These are phyloP conservation scores for Macropodus opercularis DNA, from an alignment of 2,797 vertebrate species.

Conservation along the genomic window DNA sequence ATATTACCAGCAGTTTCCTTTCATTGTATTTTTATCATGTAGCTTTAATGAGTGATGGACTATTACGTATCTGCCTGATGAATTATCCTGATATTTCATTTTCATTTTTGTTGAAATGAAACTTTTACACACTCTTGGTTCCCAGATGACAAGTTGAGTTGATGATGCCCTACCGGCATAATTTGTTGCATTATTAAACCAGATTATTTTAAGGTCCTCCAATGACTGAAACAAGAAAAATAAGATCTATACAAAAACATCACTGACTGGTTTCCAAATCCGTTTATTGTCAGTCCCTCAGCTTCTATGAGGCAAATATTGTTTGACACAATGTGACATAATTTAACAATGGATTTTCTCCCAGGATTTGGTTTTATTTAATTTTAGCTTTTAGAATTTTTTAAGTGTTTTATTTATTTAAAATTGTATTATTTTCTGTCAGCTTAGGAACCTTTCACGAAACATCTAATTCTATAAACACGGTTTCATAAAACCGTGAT, in stretches of 20 bases:
- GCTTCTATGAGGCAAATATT: not conserved
- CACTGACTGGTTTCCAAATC: not conserved
- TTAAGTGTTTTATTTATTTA: too few relatives aligned
- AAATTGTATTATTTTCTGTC: not conserved
- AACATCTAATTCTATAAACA: not conserved
- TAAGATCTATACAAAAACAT: too few relatives aligned
- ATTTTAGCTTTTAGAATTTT: too few relatives aligned
- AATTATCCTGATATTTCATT: not conserved
- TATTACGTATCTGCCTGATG: too few relatives aligned
- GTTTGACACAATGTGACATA: not conserved
- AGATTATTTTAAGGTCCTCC: not conserved
- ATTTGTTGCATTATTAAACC: not conserved
- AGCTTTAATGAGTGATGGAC: too few relatives aligned
- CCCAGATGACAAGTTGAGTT: not conserved
- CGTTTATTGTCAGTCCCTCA: conserved; percentile 4
- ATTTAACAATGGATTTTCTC: too few relatives aligned
- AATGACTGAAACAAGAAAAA: not conserved
- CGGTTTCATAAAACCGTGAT: conserved; percentile 3
- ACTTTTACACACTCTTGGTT: not conserved
- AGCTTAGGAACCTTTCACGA: not conserved
- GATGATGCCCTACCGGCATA: too few relatives aligned
- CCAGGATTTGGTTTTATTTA: too few relatives aligned
- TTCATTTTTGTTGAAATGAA: not conserved
- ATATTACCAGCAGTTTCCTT: not conserved
- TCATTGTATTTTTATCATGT: not conserved